Percentiles rank a stretch among this genome's conserved stretches.
Evolutionary conservation across 1,140 invertebrate species (phyloP).

Genomic region (Bombus waltoni): DNA sequence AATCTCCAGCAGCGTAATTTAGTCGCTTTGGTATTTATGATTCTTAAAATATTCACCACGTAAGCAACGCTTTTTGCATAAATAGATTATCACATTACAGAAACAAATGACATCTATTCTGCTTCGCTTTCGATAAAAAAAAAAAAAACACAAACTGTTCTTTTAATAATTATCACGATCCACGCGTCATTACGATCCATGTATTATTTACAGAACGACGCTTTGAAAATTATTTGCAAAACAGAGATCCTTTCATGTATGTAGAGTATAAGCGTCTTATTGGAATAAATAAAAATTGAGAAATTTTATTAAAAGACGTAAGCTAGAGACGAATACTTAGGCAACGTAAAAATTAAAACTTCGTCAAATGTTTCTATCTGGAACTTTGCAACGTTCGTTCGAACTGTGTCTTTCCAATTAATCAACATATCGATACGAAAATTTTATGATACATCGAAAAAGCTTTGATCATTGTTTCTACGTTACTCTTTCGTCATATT

Average conservation of each 20-base stretch:
- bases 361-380: background rate
- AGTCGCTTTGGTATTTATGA: slow-evolving; percentile 5
- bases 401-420: background rate
- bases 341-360: background rate
- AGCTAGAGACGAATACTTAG: background rate
- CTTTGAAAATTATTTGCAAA: background rate
- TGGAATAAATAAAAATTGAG: background rate
- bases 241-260: background rate
- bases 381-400: background rate
- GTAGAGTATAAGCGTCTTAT: too few relatives aligned
- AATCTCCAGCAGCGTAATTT: slow-evolving; percentile 4
- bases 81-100: background rate
- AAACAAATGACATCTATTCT: background rate
- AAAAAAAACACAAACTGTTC: background rate
- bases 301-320: too few relatives aligned
- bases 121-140: background rate
- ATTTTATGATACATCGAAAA: background rate
- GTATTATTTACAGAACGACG: background rate
- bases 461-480: background rate
- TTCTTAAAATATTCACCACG: slow-evolving; percentile 1
- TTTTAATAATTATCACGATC: background rate
- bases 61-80: background rate
- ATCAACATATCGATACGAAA: background rate
- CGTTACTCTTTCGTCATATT: background rate
- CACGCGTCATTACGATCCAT: background rate